Evolutionary conservation across 2,888 invertebrate genomes (phyloP).

Genomic region (Meteorus cinctellus): DNA sequence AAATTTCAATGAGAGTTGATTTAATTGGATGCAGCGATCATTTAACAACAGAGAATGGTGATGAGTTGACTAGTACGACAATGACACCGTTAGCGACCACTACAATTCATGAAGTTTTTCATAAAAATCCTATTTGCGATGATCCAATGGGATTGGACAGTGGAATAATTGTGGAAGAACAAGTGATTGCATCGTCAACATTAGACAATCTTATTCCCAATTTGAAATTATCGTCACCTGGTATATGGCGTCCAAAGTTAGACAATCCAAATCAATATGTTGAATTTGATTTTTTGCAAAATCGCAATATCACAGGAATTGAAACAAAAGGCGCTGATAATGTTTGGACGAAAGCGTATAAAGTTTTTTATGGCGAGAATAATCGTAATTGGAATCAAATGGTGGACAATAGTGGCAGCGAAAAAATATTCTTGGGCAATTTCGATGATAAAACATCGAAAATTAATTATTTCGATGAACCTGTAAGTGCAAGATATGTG

Average conservation of each 20-base stretch:
- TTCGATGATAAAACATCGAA: slow-evolving; percentile 79
- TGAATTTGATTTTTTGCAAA: slow-evolving; percentile 85
- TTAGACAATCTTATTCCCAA: slow-evolving; percentile 51
- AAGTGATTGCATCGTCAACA: slow-evolving; percentile 81
- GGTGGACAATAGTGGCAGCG: slow-evolving; percentile 75
- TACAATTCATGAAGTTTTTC: slow-evolving; percentile 17
- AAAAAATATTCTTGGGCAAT: slow-evolving; percentile 82
- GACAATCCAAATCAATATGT: slow-evolving; percentile 63
- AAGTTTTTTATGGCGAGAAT: slow-evolving; percentile 83
- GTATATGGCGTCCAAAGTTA: slow-evolving; percentile 59
- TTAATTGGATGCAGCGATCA: slow-evolving; percentile 81
- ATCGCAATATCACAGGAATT: slow-evolving; percentile 85
- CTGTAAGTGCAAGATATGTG: slow-evolving; percentile 82
- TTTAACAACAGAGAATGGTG: background rate
- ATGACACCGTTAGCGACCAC: slow-evolving; percentile 29
- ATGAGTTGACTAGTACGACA: slow-evolving; percentile 24
- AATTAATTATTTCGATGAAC: slow-evolving; percentile 81
- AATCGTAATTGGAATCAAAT: slow-evolving; percentile 82
- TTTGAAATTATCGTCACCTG: slow-evolving; percentile 54
- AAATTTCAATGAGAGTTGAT: slow-evolving; percentile 81
- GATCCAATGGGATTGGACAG: slow-evolving; percentile 84
- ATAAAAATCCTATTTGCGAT: slow-evolving; percentile 75
- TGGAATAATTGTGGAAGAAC: slow-evolving; percentile 77
- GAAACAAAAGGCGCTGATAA: slow-evolving; percentile 82
- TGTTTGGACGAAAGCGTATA: slow-evolving; percentile 85